These are phyloP conservation scores for Trissolcus basalis DNA, from an alignment of 1,140 invertebrate genomes.

Conservation along the genomic window DNA sequence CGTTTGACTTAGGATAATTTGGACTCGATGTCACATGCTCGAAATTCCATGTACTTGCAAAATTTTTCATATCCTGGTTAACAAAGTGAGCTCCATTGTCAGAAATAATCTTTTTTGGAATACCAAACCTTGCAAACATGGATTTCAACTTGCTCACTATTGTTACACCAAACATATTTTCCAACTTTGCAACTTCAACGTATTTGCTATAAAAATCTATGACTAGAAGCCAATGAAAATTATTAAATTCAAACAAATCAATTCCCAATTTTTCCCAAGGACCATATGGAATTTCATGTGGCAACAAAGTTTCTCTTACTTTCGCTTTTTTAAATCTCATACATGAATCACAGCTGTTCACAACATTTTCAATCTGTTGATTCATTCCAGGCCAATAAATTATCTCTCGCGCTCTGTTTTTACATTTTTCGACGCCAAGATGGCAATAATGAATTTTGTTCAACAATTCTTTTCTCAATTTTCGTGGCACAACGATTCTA, in stretches of 20 bases:
- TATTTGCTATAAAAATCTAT: constrained; percentile 42
- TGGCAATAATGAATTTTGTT: constrained; percentile 18
- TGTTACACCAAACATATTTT: constrained; percentile 11
- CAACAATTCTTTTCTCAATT: constrained; percentile 61
- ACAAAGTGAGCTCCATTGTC: constrained; percentile 39
- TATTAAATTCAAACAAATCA: constrained; percentile 34
- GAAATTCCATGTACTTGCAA: constrained; percentile 41
- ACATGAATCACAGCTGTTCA: constrained; percentile 48
- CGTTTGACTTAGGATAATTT: constrained; percentile 40
- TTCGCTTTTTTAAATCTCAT: constrained; percentile 57
- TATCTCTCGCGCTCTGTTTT: constrained; percentile 57
- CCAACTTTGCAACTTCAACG: constrained; percentile 9
- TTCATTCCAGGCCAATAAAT: constrained; percentile 63
- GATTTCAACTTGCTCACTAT: constrained; percentile 28
- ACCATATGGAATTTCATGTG: constrained; percentile 35
- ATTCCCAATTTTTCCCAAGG: constrained; percentile 29
- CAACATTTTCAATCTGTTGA: constrained; percentile 17
- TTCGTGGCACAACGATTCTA: constrained; percentile 63
- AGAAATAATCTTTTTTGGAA: constrained; percentile 26
- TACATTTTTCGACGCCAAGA: constrained; percentile 36
- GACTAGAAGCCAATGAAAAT: constrained; percentile 20
- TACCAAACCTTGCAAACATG: constrained; percentile 21
- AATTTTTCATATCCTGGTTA: constrained; percentile 20
- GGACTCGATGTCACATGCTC: constrained; percentile 25
- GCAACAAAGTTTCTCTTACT: constrained; percentile 61